phyloP scores from a whole-genome alignment of 2,113 vertebrate genomes.

The Hiodon tergisus region DNA sequence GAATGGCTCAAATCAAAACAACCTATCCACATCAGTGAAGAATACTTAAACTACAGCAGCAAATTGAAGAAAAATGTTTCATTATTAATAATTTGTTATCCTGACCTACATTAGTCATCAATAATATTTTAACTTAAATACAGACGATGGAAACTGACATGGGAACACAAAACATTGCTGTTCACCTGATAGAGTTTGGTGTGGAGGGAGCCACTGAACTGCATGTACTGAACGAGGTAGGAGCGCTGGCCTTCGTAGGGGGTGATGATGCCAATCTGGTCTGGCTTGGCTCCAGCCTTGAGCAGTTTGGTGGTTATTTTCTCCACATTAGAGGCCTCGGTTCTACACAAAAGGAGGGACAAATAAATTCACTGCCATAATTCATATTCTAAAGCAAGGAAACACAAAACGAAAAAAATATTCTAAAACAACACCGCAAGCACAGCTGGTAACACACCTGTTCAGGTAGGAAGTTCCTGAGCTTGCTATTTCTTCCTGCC shows the following conservation, averaged over 20 bases:
- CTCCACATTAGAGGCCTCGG: constrained; percentile 94
- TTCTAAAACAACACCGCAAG: not conserved
- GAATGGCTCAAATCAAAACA: too few relatives aligned
- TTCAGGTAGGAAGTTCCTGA: constrained; percentile 97
- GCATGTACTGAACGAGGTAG: constrained; percentile 99
- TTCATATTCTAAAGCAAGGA: not conserved
- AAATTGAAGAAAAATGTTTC: not conserved
- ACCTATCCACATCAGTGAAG: too few relatives aligned
- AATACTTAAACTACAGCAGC: not conserved
- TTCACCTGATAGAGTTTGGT: constrained; percentile 98
- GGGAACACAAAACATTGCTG: not conserved
- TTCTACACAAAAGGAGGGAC: constrained; percentile 58
- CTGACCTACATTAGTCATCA: too few relatives aligned
- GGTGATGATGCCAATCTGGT: constrained; percentile 97
- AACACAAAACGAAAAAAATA: not conserved
- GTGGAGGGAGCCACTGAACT: constrained; percentile 96
- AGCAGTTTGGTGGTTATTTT: constrained; percentile 95
- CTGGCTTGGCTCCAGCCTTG: constrained; percentile 92
- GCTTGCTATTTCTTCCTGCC: constrained; percentile 97
- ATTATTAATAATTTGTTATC: not conserved
- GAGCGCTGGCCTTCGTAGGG: constrained; percentile 95
- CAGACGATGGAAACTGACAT: not conserved
- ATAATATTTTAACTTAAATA: too few relatives aligned
- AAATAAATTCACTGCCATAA: not conserved
- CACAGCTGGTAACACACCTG: constrained; percentile 62